phyloP scores from a whole-genome alignment of 2,888 invertebrate species.

The Ophion ventricosus region DNA sequence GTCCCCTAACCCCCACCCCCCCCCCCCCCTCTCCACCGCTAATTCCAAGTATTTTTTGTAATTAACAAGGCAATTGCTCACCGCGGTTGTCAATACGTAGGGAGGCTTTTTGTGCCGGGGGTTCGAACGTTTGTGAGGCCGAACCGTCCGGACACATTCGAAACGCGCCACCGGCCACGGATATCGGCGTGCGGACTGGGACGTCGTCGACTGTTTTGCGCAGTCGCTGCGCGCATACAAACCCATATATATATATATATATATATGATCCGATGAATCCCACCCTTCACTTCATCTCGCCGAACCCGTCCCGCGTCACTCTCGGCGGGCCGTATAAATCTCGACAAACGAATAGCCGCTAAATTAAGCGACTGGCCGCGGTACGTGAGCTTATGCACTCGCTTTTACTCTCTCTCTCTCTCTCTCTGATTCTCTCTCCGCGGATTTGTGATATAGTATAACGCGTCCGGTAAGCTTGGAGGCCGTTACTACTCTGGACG shows the following conservation, averaged over 20 bases:
- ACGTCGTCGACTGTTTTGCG: conserved; percentile 51
- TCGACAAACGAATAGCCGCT: conserved; percentile 67
- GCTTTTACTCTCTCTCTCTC: conserved; percentile 31
- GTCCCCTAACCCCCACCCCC: not conserved
- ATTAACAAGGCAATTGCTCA: conserved; percentile 75
- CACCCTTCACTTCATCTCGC: conserved; percentile 25
- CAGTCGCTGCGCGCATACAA: conserved; percentile 25
- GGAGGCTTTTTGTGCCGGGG: conserved; percentile 51
- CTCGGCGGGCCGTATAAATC: conserved; percentile 64
- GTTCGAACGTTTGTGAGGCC: conserved; percentile 45
- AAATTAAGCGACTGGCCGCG: conserved; percentile 67
- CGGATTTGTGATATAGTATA: conserved; percentile 53
- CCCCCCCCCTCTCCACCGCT: not conserved
- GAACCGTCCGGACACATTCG: conserved; percentile 50
- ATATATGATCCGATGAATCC: conserved; percentile 48
- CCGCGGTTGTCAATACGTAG: conserved; percentile 72
- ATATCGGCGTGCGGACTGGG: conserved; percentile 53
- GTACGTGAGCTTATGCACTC: conserved; percentile 63
- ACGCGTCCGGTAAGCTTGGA: conserved; percentile 46
- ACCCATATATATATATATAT: conserved; percentile 29
- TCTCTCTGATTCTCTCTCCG: conserved; percentile 29
- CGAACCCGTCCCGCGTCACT: conserved; percentile 42
- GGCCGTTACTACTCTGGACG: conserved; percentile 64
- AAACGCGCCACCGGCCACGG: conserved; percentile 20
- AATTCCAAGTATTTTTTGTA: conserved; percentile 67